Base-by-base conservation (phyloP, 2,113 vertebrate genomes). In the Gavia stellata region DNA sequence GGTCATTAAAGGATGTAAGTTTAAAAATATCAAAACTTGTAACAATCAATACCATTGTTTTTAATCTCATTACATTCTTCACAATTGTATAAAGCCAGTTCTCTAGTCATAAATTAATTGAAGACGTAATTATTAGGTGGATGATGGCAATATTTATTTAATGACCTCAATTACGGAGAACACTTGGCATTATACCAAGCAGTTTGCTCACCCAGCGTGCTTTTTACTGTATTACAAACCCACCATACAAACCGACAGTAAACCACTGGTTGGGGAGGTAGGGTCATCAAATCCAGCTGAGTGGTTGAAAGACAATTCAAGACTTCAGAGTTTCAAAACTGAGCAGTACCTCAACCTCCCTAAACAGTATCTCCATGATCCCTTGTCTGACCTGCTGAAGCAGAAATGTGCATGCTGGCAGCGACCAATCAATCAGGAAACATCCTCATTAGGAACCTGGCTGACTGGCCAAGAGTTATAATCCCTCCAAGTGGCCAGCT, bases 401-500 rank as follows among this genome's bases (percentile, higher is more conserved):
- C 6, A 45, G 40, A 34, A 65, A 91, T 8, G 56, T 17, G 42
- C 33, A 40, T 12, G 49, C 53, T 93, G 81, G 26, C 6, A 2
- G 40, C 8, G 36, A 67, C 59, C 18, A 81, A 29, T 92, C 77
- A 50, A 89, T 84, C 73, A 87, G 68, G 36, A 85, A 91, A 90
- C 53, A 93, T 53, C 62, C 92, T 77, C 92, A 88, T 96, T 82
- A 95, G 70, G 71, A 94, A 92, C 66, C 10, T 86, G 66, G 93
- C 81, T 93, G 78, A 70, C 66, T 40, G 38, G 62, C 78, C 85
- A 91, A 85, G 74, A 83, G 53, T 77, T 94, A 59, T 66, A 97
- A 97, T 90, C 81, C 58, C 74, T 88, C 87, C 87, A 95, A 85
- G 53, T 77, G 84, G 93, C 81, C 90, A 90, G 87, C 62, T 88